Conservation (phyloP, 2,888 invertebrate species). For the Hybos culiciformis region DNA sequence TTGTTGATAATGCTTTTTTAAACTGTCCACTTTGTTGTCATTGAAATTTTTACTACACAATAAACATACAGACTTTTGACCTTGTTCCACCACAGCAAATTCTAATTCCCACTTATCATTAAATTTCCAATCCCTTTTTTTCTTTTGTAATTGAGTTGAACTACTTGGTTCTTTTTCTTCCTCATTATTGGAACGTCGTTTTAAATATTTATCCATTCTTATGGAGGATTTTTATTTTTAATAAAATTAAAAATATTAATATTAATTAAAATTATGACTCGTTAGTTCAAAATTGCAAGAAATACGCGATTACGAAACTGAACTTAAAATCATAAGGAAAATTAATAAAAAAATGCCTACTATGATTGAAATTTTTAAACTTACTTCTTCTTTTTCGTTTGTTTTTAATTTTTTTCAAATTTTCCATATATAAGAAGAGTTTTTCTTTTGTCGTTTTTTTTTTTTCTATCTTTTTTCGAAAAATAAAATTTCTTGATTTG, state of each 20-base stretch:
- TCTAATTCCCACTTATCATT: background rate
- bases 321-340: background rate
- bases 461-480: too few relatives aligned
- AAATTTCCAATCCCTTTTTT: background rate
- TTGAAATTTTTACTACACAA: background rate
- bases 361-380: background rate
- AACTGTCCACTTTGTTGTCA: background rate
- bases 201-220: background rate
- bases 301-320: background rate
- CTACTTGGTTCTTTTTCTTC: background rate
- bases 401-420: too few relatives aligned
- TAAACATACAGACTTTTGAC: background rate
- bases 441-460: too few relatives aligned
- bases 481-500: too few relatives aligned
- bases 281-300: background rate
- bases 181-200: background rate
- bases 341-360: background rate
- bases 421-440: too few relatives aligned
- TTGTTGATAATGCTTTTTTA: background rate
- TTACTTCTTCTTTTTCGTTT: too few relatives aligned
- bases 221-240: background rate
- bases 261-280: background rate
- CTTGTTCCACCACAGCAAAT: background rate
- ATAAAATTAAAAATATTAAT: background rate
- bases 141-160: background rate